Percentiles rank a stretch among this genome's conserved stretches.
phyloP scores from a whole-genome alignment of 2,888 invertebrate genomes.

The Platerodrilus igneus region DNA sequence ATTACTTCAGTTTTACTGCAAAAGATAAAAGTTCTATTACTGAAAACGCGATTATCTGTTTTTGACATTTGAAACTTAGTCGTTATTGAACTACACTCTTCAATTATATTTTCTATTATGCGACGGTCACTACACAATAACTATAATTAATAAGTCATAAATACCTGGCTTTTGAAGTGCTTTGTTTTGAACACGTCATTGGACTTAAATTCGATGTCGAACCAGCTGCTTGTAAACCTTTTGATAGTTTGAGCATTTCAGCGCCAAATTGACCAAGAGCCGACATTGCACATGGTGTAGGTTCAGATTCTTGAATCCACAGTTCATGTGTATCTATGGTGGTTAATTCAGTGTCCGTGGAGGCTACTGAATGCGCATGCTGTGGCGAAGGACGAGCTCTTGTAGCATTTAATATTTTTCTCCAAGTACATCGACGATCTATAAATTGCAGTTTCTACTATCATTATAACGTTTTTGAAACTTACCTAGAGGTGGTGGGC shows the following conservation, averaged over 20 bases:
- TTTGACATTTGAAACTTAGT: no score
- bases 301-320: conserved; percentile 67
- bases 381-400: conserved; percentile 49
- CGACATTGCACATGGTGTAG: conserved; percentile 76
- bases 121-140: no score
- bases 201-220: conserved; percentile 14
- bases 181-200: conserved; percentile 13
- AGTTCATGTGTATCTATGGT: conserved; percentile 79
- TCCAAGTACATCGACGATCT: conserved; percentile 78
- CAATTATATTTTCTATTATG: no score
- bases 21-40: no score
- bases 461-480: not conserved
- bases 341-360: conserved; percentile 80
- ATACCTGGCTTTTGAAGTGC: conserved; percentile 18
- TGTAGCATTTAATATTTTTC: conserved; percentile 58
- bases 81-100: no score
- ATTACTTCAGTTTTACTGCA: no score
- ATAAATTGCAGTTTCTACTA: conserved; percentile 16
- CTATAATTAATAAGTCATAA: conserved; percentile 2
- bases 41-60: no score
- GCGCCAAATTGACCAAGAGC: conserved; percentile 82
- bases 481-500: conserved; percentile 29
- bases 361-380: conserved; percentile 65
- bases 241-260: conserved; percentile 78
- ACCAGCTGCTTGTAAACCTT: conserved; percentile 71